These are phyloP conservation scores for Sebastes cheni DNA, from an alignment of 2,797 vertebrate species.

Conservation along the genomic window DNA sequence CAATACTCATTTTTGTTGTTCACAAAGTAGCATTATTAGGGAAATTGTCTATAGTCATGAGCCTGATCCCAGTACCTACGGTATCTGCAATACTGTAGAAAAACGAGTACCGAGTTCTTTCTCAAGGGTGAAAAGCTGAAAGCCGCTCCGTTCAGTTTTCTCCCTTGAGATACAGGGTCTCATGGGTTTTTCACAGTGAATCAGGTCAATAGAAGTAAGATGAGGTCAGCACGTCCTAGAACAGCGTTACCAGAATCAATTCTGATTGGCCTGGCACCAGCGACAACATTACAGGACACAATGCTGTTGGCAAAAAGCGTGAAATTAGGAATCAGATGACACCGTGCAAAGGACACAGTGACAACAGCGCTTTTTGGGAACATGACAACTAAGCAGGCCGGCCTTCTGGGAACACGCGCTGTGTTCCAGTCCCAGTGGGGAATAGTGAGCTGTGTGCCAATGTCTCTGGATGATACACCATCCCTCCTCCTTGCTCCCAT, in stretches of 20 bases:
- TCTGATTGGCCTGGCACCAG: conserved; percentile 21
- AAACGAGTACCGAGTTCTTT: background rate
- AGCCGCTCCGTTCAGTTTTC: background rate
- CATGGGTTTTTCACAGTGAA: conserved; percentile 22
- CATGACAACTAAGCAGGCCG: conserved; percentile 52
- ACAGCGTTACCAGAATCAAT: conserved; percentile 40
- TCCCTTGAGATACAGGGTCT: background rate
- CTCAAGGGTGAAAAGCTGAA: background rate
- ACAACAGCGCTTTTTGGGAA: conserved; percentile 57
- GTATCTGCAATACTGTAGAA: too few species aligned
- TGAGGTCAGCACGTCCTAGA: conserved; percentile 42
- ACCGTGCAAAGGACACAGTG: conserved; percentile 31
- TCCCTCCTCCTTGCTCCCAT: conserved; percentile 16
- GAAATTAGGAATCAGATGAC: conserved; percentile 39
- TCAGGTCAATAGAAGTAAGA: conserved; percentile 27
- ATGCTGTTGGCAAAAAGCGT: conserved; percentile 6
- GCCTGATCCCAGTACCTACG: too few species aligned
- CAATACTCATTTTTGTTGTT: too few species aligned
- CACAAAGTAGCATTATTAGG: too few species aligned
- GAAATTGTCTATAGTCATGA: too few species aligned
- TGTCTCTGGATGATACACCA: conserved; percentile 37
- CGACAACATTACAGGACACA: background rate
- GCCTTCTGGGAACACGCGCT: conserved; percentile 60
- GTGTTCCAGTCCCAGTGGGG: conserved; percentile 61
- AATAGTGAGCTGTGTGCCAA: conserved; percentile 27